phyloP scores from a whole-genome alignment of 1,140 invertebrate species.

The Plectrocnemia conspersa region DNA sequence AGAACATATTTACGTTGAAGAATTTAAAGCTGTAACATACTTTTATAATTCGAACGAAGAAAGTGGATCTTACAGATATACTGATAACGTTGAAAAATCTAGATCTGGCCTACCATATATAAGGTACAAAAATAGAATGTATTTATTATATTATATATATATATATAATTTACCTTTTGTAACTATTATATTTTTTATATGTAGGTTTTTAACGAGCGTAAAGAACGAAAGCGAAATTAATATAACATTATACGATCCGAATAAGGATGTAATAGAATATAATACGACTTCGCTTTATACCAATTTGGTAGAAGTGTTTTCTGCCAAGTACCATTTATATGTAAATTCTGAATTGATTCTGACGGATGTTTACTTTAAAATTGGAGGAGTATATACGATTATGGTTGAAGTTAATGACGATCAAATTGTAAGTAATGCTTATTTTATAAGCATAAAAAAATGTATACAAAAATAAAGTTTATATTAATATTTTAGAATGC shows the following conservation, averaged over 20 bases:
- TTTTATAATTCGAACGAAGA: conserved; percentile 23
- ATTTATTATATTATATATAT: neutral
- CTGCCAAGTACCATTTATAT: conserved; percentile 42
- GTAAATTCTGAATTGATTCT: conserved; percentile 38
- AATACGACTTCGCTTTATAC: conserved; percentile 37
- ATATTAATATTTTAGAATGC: conserved; percentile 38
- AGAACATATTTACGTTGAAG: conserved; percentile 31
- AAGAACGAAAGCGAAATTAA: conserved; percentile 50
- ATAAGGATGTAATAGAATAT: conserved; percentile 38
- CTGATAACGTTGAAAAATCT: conserved; percentile 43
- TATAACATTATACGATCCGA: conserved; percentile 39
- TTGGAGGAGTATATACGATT: conserved; percentile 58
- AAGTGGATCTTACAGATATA: conserved; percentile 23
- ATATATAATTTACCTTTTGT: conserved; percentile 10
- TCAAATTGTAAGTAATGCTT: conserved; percentile 14
- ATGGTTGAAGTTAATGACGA: conserved; percentile 39
- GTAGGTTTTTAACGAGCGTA: conserved; percentile 41
- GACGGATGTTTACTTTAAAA: conserved; percentile 41
- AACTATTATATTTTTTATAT: conserved; percentile 19
- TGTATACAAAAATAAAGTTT: conserved; percentile 1
- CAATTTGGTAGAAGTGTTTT: conserved; percentile 41
- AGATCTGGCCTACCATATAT: conserved; percentile 44
- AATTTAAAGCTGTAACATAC: conserved; percentile 34
- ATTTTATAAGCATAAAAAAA: too few relatives aligned
- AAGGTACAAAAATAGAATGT: conserved; percentile 40